These are phyloP conservation scores for Coleophora flavipennella DNA, from an alignment of 2,888 invertebrate species.

Conservation along the genomic window DNA sequence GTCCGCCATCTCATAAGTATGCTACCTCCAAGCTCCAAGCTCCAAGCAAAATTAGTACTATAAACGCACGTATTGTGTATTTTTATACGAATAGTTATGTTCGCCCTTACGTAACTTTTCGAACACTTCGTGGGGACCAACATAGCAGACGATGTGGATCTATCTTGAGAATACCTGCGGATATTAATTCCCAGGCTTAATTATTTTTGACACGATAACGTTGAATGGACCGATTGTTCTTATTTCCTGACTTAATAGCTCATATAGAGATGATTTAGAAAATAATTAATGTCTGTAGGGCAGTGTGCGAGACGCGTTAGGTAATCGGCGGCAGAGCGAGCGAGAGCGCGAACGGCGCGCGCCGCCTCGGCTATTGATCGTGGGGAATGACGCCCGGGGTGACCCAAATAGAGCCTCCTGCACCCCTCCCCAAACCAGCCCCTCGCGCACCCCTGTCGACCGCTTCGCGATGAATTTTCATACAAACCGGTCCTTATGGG, in stretches of 20 bases:
- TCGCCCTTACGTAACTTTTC: conserved; percentile 33
- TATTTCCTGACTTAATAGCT: conserved; percentile 35
- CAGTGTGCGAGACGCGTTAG: conserved; percentile 62
- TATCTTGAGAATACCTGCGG: background rate
- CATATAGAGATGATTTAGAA: conserved; percentile 44
- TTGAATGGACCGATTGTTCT: conserved; percentile 20
- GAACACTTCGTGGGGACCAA: conserved; percentile 20
- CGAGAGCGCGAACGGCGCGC: conserved; percentile 58
- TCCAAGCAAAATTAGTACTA: conserved; percentile 10
- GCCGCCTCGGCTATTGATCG: conserved; percentile 65
- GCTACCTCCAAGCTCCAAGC: background rate
- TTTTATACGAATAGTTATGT: conserved; percentile 25
- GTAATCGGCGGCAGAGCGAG: conserved; percentile 54
- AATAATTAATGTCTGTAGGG: conserved; percentile 61
- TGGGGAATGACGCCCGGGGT: conserved; percentile 69
- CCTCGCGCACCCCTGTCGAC: conserved; percentile 35
- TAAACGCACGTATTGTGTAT: conserved; percentile 19
- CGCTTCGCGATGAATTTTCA: conserved; percentile 67
- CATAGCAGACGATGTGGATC: conserved; percentile 15
- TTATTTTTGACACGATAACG: conserved; percentile 7
- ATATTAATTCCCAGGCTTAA: too few species aligned
- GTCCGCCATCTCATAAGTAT: conserved; percentile 18
- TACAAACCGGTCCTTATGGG: conserved; percentile 60
- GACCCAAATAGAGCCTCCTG: conserved; percentile 71
- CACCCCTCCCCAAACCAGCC: conserved; percentile 38